Evolutionary conservation across 2,797 vertebrate species (phyloP).

Genomic region (Lepidocolaptes lacrymiger): DNA sequence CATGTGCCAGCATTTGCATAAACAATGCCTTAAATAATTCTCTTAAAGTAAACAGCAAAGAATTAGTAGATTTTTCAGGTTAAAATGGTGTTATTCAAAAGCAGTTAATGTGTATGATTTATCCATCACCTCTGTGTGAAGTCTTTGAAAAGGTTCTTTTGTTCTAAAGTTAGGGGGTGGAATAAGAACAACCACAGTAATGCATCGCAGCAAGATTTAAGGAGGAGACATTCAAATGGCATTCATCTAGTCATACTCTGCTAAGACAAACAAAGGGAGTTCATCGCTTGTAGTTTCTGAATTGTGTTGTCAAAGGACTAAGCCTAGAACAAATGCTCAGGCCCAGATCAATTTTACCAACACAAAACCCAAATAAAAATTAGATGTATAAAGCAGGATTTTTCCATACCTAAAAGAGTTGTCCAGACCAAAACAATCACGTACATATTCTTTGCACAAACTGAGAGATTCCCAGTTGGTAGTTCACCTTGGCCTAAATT

Average conservation of each 20-base stretch:
- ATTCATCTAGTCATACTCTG: constrained; percentile 18
- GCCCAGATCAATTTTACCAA: not conserved
- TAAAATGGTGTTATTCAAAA: constrained; percentile 63
- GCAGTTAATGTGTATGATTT: constrained; percentile 70
- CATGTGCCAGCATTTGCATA: constrained; percentile 34
- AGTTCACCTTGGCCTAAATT: not conserved
- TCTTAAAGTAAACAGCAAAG: constrained; percentile 53
- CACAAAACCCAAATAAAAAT: not conserved
- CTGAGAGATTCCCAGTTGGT: not conserved
- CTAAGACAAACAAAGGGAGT: constrained; percentile 6
- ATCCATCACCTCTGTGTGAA: constrained; percentile 67
- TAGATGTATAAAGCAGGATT: not conserved
- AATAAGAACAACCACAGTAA: constrained; percentile 67
- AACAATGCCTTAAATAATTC: constrained; percentile 58
- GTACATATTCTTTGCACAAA: not conserved
- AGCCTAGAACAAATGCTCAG: not conserved
- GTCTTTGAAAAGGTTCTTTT: constrained; percentile 65
- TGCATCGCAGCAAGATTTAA: constrained; percentile 25
- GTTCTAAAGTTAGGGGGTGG: constrained; percentile 70
- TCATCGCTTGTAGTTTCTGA: not conserved
- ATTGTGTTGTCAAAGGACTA: not conserved
- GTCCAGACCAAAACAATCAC: not conserved
- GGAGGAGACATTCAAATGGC: constrained; percentile 47
- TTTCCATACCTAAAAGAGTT: not conserved
- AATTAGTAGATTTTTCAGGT: constrained; percentile 44